Percentiles rank a stretch among this genome's conserved stretches.
Evolutionary conservation across 2,888 invertebrate species (phyloP).

Genomic region (Platycheirus albimanus): DNA sequence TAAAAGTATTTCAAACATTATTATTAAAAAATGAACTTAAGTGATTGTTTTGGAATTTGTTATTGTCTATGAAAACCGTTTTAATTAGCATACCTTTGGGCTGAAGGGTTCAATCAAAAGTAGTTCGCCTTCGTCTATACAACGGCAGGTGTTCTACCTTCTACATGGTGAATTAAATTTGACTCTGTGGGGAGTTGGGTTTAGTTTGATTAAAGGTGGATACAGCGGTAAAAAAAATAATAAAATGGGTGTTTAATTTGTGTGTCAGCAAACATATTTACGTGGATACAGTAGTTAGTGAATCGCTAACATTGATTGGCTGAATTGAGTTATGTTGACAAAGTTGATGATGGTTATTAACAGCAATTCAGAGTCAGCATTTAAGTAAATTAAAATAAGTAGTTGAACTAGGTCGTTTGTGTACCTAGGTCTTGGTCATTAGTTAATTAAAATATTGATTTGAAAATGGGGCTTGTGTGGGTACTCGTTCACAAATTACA

Average conservation of each 20-base stretch:
- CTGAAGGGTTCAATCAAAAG: neutral
- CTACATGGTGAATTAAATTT: neutral
- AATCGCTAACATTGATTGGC: slow-evolving; percentile 39
- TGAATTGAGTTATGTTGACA: slow-evolving; percentile 48
- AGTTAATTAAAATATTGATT: slow-evolving; percentile 19
- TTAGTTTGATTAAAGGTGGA: slow-evolving; percentile 46
- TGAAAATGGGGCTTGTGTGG: neutral
- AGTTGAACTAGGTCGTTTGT: slow-evolving; percentile 25
- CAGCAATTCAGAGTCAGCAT: slow-evolving; percentile 6
- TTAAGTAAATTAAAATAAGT: slow-evolving; percentile 40
- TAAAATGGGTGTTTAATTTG: slow-evolving; percentile 39
- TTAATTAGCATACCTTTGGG: slow-evolving; percentile 65
- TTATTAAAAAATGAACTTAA: no score
- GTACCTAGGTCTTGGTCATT: slow-evolving; percentile 1
- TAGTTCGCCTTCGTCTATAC: no score
- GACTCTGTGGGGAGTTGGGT: slow-evolving; percentile 27
- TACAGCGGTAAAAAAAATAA: neutral
- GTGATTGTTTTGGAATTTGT: slow-evolving; percentile 59
- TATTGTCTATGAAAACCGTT: slow-evolving; percentile 47
- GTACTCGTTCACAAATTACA: no score
- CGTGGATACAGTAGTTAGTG: slow-evolving; percentile 1
- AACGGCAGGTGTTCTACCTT: no score
- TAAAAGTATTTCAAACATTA: no score
- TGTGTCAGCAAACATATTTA: neutral
- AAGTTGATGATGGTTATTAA: slow-evolving; percentile 47